Evolutionary conservation across 2,113 vertebrate species (phyloP).

Genomic region (Gadus chalcogrammus): DNA sequence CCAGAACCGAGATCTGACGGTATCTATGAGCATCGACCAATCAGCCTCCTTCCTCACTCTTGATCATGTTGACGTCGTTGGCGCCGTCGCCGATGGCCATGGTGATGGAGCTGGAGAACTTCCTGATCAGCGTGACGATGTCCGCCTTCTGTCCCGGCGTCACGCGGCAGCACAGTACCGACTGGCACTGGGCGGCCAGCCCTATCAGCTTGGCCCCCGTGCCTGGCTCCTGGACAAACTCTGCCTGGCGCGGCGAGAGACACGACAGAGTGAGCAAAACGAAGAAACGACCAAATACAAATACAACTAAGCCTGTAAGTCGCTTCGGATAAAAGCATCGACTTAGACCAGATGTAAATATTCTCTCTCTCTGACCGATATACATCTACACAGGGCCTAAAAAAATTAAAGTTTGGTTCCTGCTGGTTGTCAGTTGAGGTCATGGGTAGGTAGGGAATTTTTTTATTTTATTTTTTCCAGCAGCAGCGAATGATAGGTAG

Average conservation of each 20-base stretch:
- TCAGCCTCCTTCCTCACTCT: slow-evolving; percentile 75
- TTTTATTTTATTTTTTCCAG: too few species aligned
- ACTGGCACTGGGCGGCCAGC: slow-evolving; percentile 80
- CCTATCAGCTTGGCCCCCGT: slow-evolving; percentile 75
- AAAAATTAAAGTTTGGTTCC: too few species aligned
- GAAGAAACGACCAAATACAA: too few species aligned
- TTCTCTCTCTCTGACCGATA: too few species aligned
- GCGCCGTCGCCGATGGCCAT: slow-evolving; percentile 90
- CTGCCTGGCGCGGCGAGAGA: slow-evolving; percentile 43
- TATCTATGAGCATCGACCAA: too few species aligned
- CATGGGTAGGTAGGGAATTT: too few species aligned
- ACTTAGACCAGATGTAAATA: neutral
- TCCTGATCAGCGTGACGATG: slow-evolving; percentile 81
- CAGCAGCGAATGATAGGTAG: too few species aligned
- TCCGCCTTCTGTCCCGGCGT: slow-evolving; percentile 90
- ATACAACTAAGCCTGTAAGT: too few species aligned
- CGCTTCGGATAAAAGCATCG: neutral
- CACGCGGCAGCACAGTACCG: slow-evolving; percentile 90
- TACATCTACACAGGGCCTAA: too few species aligned
- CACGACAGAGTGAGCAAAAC: slow-evolving; percentile 1
- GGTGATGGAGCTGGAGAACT: slow-evolving; percentile 76
- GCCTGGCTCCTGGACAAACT: slow-evolving; percentile 50
- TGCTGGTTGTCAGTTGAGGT: too few species aligned
- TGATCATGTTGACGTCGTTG: slow-evolving; percentile 97
- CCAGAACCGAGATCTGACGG: neutral